Evolutionary conservation across 2,797 vertebrate species (phyloP).

Genomic region (Hipposideros larvatus): DNA sequence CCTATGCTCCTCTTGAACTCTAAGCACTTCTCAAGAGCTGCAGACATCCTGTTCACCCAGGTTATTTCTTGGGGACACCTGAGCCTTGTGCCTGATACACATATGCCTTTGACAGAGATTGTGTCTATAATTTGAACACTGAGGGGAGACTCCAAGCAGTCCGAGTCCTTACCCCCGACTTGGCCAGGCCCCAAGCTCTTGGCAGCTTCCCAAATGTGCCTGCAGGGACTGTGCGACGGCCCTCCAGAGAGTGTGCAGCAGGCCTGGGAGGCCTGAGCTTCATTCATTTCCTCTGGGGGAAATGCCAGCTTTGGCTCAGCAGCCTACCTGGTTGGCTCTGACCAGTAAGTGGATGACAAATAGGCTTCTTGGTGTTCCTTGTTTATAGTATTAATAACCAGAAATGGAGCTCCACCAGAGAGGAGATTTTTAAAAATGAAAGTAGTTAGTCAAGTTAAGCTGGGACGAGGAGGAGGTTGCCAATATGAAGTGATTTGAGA

Average conservation of each 20-base stretch:
- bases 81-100: neutral
- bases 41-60: neutral
- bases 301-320: slow-evolving; percentile 16
- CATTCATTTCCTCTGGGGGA: neutral
- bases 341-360: neutral
- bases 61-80: neutral
- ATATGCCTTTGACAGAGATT: neutral
- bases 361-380: slow-evolving; percentile 31
- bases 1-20: neutral
- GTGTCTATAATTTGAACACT: neutral
- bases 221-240: neutral
- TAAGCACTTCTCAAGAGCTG: neutral
- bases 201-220: neutral
- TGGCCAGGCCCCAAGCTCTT: neutral
- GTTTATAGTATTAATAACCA: slow-evolving; percentile 11
- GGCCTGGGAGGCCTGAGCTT: slow-evolving; percentile 22
- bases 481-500: neutral
- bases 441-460: neutral
- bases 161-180: neutral
- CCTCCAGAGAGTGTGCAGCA: accelerated
- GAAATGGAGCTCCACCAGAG: neutral
- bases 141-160: neutral
- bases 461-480: neutral
- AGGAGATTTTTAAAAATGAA: slow-evolving; percentile 19
- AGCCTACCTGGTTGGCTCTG: slow-evolving; percentile 49